phyloP scores from a whole-genome alignment of 2,888 invertebrate genomes.

The Andricus quercusramuli region DNA sequence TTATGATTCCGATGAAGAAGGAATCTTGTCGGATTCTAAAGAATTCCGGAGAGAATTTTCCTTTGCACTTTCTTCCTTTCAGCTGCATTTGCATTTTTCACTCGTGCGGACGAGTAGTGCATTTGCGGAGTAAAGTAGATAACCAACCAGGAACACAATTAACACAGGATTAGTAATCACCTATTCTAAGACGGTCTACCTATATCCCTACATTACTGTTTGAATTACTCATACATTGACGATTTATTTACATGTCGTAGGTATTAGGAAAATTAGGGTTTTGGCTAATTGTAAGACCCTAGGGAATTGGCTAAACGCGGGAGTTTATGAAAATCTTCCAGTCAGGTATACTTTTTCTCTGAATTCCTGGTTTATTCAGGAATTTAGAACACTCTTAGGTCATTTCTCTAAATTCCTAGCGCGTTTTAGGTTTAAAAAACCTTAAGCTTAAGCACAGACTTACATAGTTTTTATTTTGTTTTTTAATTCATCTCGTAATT shows the following conservation, averaged over 20 bases:
- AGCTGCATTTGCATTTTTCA: constrained; percentile 33
- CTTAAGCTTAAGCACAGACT: too few relatives aligned
- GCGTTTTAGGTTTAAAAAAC: too few relatives aligned
- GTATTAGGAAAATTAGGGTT: too few relatives aligned
- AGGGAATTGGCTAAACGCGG: too few relatives aligned
- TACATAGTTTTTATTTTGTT: too few relatives aligned
- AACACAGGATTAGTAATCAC: constrained; percentile 57
- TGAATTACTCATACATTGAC: constrained; percentile 47
- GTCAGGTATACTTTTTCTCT: too few relatives aligned
- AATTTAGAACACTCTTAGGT: too few relatives aligned
- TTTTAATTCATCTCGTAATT: too few relatives aligned
- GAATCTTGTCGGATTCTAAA: background rate
- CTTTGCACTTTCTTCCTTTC: constrained; percentile 8
- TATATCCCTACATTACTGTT: constrained; percentile 63
- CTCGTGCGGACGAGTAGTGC: constrained; percentile 1
- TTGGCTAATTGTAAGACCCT: too few relatives aligned
- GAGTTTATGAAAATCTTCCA: too few relatives aligned
- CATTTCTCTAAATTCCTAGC: too few relatives aligned
- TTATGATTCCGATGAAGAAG: background rate
- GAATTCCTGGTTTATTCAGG: too few relatives aligned
- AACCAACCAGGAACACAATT: constrained; percentile 46
- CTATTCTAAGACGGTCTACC: constrained; percentile 61
- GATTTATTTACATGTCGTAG: background rate
- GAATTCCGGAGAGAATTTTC: constrained; percentile 17
- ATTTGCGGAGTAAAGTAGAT: constrained; percentile 28